These are phyloP conservation scores for Gymnosoma rotundatum DNA, from an alignment of 2,888 invertebrate genomes.

Conservation along the genomic window DNA sequence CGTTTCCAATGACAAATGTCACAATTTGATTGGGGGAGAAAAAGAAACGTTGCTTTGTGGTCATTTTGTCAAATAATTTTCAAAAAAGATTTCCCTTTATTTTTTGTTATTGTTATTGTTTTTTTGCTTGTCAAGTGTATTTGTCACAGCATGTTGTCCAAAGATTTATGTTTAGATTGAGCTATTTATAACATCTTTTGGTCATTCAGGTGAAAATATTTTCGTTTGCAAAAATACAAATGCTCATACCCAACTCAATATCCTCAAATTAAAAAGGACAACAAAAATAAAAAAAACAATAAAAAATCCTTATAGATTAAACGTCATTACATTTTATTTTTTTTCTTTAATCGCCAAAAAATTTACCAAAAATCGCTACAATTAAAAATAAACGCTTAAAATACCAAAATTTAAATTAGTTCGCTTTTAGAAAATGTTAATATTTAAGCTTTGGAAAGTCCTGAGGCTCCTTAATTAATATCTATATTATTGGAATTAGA, in stretches of 20 bases:
- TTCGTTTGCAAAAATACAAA: not conserved
- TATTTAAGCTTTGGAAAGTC: no score
- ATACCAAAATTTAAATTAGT: no score
- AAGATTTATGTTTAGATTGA: conserved; percentile 46
- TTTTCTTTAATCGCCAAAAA: no score
- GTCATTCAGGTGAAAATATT: conserved; percentile 30
- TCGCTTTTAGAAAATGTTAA: no score
- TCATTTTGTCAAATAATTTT: conserved; percentile 59
- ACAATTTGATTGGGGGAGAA: conserved; percentile 24
- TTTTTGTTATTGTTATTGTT: conserved; percentile 31
- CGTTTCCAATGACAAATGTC: conserved; percentile 52
- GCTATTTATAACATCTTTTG: conserved; percentile 43
- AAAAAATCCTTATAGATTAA: no score
- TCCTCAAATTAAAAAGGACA: no score
- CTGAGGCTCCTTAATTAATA: no score
- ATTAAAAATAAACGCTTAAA: no score
- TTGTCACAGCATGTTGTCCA: conserved; percentile 54
- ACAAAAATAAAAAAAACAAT: no score
- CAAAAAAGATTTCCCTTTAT: conserved; percentile 11
- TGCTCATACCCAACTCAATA: not conserved
- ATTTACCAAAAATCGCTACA: no score
- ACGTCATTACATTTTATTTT: no score
- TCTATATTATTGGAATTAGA: no score
- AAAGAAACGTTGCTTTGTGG: conserved; percentile 50
- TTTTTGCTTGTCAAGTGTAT: conserved; percentile 18